These are phyloP conservation scores for Armadillidium nasatum DNA, from an alignment of 1,140 invertebrate species.

Conservation along the genomic window DNA sequence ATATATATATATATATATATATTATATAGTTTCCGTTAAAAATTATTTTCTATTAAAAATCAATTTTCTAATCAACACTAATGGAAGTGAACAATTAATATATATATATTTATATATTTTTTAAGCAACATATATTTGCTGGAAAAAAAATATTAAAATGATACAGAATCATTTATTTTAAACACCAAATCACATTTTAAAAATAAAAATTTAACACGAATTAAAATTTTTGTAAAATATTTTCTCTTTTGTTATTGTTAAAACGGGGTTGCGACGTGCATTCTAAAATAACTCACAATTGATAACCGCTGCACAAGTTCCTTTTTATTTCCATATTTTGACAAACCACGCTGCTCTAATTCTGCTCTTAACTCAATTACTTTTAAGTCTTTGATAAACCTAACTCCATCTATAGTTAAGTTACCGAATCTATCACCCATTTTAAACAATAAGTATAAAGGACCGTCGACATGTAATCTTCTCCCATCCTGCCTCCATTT, in stretches of 20 bases:
- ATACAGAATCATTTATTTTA: neutral
- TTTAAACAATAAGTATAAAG: neutral
- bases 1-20: too few species aligned
- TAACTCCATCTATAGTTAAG: slow-evolving; percentile 10
- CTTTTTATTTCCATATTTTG: slow-evolving; percentile 7
- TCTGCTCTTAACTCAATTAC: neutral
- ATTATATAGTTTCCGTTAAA: too few species aligned
- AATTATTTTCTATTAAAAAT: too few species aligned
- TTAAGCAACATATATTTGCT: too few species aligned
- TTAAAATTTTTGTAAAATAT: too few species aligned
- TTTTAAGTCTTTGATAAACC: slow-evolving; percentile 5
- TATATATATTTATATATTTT: too few species aligned
- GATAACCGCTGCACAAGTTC: neutral
- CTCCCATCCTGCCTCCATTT: slow-evolving; percentile 8
- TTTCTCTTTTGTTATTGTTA: too few species aligned
- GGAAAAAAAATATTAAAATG: neutral
- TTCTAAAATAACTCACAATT: neutral
- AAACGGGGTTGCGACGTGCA: too few species aligned
- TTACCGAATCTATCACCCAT: slow-evolving; percentile 3
- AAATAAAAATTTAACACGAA: too few species aligned
- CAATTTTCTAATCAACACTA: too few species aligned
- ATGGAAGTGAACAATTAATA: too few species aligned
- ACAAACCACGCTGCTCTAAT: neutral
- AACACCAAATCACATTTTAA: neutral
- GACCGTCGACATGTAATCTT: neutral